phyloP scores from a whole-genome alignment of 2,888 invertebrate genomes.

The Melipona bicolor region DNA sequence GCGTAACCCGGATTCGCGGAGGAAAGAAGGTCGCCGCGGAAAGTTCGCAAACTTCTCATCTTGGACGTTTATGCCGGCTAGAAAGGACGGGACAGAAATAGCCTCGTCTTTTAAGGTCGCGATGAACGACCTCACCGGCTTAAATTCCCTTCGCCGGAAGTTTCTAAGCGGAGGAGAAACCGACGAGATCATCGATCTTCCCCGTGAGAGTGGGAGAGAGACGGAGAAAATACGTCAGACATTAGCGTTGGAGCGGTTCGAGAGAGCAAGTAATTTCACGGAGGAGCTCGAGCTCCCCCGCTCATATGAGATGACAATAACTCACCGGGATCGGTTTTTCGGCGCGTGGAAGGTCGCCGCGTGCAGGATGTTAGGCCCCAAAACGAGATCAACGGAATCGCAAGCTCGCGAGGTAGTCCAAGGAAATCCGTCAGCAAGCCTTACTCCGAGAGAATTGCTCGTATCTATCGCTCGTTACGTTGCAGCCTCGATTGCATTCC shows the following conservation, averaged over 20 bases:
- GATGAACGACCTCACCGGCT: conserved; percentile 58
- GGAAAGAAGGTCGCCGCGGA: conserved; percentile 40
- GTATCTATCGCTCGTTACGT: neutral
- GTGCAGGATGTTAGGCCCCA: conserved; percentile 28
- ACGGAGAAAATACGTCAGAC: conserved; percentile 1
- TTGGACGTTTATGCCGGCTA: conserved; percentile 50
- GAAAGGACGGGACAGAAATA: conserved; percentile 62
- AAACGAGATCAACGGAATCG: conserved; percentile 32
- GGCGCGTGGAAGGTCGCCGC: neutral
- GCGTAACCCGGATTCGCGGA: conserved; percentile 32
- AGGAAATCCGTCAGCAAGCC: neutral
- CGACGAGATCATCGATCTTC: conserved; percentile 66
- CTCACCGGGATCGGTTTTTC: conserved; percentile 60
- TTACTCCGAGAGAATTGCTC: neutral
- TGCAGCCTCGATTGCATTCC: too few relatives aligned
- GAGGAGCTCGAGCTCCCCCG: neutral
- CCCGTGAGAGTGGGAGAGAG: neutral
- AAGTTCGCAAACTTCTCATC: conserved; percentile 62
- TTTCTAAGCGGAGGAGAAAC: conserved; percentile 44
- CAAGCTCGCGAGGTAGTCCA: neutral
- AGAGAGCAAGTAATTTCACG: conserved; percentile 52
- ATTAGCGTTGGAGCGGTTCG: conserved; percentile 53
- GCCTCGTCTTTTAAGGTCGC: conserved; percentile 65
- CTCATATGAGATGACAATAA: conserved; percentile 59
- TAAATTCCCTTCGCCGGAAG: conserved; percentile 63